phyloP scores from a whole-genome alignment of 2,797 vertebrate genomes.

The Crax fasciolata region DNA sequence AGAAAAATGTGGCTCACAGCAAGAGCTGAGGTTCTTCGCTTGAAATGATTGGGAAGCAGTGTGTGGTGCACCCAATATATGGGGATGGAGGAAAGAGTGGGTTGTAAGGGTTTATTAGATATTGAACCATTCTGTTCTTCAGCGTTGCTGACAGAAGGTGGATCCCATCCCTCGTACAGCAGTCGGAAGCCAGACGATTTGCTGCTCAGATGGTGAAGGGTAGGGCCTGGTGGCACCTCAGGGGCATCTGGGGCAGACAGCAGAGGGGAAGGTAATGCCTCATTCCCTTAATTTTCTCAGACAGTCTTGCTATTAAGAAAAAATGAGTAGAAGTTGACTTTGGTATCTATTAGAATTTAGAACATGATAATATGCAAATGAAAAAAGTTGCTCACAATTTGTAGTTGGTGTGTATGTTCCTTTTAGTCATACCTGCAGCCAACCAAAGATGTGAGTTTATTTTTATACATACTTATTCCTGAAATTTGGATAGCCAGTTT shows the following conservation, averaged over 20 bases:
- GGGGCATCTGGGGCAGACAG: neutral
- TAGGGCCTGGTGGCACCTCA: neutral
- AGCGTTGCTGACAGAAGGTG: neutral
- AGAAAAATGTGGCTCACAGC: neutral
- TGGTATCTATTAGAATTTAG: neutral
- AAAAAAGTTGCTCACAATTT: neutral
- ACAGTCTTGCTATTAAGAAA: neutral
- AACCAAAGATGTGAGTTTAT: neutral
- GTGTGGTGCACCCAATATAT: neutral
- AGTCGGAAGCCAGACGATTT: neutral
- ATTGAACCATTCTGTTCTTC: neutral
- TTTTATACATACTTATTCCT: neutral
- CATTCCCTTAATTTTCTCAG: neutral
- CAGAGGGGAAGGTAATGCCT: neutral
- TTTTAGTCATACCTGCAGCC: neutral
- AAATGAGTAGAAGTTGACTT: neutral
- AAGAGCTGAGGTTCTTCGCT: neutral
- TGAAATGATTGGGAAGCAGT: neutral
- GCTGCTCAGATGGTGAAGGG: neutral
- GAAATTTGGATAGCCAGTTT: neutral
- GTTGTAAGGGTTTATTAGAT: neutral
- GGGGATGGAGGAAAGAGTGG: neutral
- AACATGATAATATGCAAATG: neutral
- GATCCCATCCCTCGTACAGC: neutral
- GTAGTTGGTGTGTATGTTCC: neutral